Evolutionary conservation across 2,113 vertebrate genomes (phyloP), one percentile per base, ranked within the genome.

Genomic region (Equus przewalskii): DNA sequence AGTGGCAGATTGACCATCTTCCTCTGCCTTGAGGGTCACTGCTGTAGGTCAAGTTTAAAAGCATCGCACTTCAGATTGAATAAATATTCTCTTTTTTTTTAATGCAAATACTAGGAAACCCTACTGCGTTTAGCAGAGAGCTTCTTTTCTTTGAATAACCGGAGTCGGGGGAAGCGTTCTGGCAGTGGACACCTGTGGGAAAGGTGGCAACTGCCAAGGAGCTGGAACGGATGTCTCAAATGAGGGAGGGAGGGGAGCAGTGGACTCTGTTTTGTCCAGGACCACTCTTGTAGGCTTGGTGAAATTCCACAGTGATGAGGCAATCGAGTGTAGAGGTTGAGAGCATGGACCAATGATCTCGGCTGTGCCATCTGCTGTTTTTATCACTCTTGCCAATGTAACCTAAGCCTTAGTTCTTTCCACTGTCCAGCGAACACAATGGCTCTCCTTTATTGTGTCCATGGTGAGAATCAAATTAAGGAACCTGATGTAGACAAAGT

Each of bases 381-480:
- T 85, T 80, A 54, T 44, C 19, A 46, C 51, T 7, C 22, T 41
- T 6, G 26, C 7, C 54, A 67, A 41, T 44, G 13, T 19, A n/a
- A n/a, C 26, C 44, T 80, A 79, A 91, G 30, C 12, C 15, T 86
- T 65, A n/a, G 18, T 64, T 96, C 19, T 81, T 89, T 85, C 44
- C 58, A 46, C n/a, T 89, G 24, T 18, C 18, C 33, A 70, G 3
- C 65, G 76, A 54, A 12, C 22, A 81, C 16, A 89, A 44, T 0
- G 14, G n/a, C 9, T 16, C n/a, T 78, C 58, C 54, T 89, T 81
- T 24, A 58, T 21, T 67, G 16, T 33, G 41, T 44, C 58, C 65
- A 44, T 36, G 10, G 6, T 89, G 16, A 95, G 51, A 89, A 83
- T 95, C 65, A 89, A 92, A 44, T 69, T 76, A 85, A 95, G 51